Percentiles rank a stretch among this genome's conserved stretches.
Conservation (phyloP, 1,140 invertebrate species). For the Carposina sasakii region DNA sequence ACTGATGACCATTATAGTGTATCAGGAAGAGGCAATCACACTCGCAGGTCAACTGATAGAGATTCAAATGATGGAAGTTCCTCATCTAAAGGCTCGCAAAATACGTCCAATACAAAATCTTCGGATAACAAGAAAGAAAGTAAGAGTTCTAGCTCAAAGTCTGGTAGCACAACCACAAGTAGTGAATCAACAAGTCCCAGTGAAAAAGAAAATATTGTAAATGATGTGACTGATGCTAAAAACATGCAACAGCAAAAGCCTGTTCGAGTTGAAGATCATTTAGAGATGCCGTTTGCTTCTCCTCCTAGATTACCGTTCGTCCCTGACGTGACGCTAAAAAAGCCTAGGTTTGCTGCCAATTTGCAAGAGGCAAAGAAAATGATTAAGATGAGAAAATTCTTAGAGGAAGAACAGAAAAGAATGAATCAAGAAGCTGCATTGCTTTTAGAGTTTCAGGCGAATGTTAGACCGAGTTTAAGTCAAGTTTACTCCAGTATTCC, state of each 20-base stretch:
- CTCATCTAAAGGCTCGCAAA: conserved; percentile 58
- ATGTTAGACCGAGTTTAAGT: conserved; percentile 61
- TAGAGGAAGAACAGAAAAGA: conserved; percentile 73
- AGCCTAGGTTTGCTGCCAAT: conserved; percentile 76
- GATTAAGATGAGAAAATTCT: conserved; percentile 77
- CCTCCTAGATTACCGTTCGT: conserved; percentile 47
- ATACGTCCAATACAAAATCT: conserved; percentile 49
- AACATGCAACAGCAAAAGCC: conserved; percentile 37
- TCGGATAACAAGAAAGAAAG: conserved; percentile 48
- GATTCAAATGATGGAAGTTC: conserved; percentile 75
- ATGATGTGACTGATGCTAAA: conserved; percentile 31
- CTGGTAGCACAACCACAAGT: conserved; percentile 60
- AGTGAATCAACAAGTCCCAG: conserved; percentile 59
- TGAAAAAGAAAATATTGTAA: conserved; percentile 47
- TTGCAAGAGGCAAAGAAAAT: conserved; percentile 74
- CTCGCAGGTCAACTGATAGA: conserved; percentile 71
- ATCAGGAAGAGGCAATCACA: conserved; percentile 64
- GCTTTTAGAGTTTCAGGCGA: conserved; percentile 63
- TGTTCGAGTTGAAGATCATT: conserved; percentile 50
- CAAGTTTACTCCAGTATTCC: conserved; percentile 63
- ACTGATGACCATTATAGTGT: conserved; percentile 74
- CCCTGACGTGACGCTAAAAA: conserved; percentile 62
- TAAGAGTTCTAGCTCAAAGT: conserved; percentile 55
- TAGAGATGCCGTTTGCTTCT: conserved; percentile 44
- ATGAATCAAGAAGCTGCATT: conserved; percentile 70